A percentile compares a stretch with the other conserved stretches of the same genome.
phyloP scores from a whole-genome alignment of 2,797 vertebrate species.

The Gymnothorax reevesii region DNA sequence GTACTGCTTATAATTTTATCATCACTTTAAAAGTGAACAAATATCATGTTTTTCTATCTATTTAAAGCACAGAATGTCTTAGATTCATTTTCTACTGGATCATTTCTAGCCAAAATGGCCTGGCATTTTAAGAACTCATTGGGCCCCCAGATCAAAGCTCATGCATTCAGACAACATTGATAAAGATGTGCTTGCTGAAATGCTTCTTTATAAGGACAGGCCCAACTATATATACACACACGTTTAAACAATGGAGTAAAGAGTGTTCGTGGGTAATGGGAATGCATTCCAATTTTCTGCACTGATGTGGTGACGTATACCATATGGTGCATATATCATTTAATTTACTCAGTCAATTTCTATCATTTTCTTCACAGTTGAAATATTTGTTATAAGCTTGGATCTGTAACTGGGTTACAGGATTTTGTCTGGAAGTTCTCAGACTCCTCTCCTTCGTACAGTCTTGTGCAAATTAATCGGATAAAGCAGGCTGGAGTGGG shows the following conservation, averaged over 20 bases:
- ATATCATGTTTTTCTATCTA: background rate
- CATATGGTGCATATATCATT: background rate
- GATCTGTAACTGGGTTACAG: background rate
- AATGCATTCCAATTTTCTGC: background rate
- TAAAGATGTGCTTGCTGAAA: slow-evolving; percentile 19
- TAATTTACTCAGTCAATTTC: background rate
- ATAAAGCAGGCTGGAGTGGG: too few species aligned
- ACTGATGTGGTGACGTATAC: too few species aligned
- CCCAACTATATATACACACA: background rate
- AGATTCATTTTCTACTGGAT: background rate
- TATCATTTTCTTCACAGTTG: background rate
- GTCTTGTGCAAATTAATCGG: too few species aligned
- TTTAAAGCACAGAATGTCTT: background rate
- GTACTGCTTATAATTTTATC: too few species aligned
- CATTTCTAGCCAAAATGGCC: background rate
- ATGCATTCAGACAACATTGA: slow-evolving; percentile 25
- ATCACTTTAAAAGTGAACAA: background rate
- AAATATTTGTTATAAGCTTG: background rate
- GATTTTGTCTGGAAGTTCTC: background rate
- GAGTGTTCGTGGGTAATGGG: background rate
- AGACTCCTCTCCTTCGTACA: too few species aligned
- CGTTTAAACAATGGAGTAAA: too few species aligned
- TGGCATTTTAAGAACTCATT: background rate
- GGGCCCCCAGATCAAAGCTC: background rate
- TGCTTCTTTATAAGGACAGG: background rate